Base-by-base conservation (phyloP, 2,797 vertebrate genomes). In the Crocodylus rhombifer region DNA sequence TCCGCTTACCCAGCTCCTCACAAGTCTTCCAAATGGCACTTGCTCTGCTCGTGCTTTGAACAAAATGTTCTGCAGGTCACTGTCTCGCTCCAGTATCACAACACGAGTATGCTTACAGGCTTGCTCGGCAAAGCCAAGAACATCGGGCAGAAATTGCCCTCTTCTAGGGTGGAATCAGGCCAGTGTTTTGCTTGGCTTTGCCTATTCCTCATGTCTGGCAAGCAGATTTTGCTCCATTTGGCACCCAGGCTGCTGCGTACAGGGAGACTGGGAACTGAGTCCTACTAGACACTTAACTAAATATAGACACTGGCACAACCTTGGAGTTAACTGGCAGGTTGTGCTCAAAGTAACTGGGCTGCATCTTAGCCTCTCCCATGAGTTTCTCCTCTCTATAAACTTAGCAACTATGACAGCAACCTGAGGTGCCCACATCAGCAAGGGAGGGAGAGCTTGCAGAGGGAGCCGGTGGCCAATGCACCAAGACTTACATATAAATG, bases 121-220 rank as follows among this genome's bases (percentile, higher is more conserved):
- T 77, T 74, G 30, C 87, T 79, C 67, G 33, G 75, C 67, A 73
- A 5, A 83, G 95, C 93, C 96, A 97, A 97, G 95, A 95, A 60
- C 89, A 91, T 87, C 91, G 83, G 82, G 74, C 28, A 84, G 62
- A 84, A 95, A 80, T 7, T 86, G 90, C 80, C 91, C 92, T 88
- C 84, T 61, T 92, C 58, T 75, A 75, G 86, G 78, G 88, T 63
- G 64, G 60, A 76, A 26, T 17, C 3, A 5, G 78, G 90, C 69
- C 91, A 91, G 36, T 93, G 63, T 95, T 95, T 94, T 78, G 87
- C 77, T 96, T 95, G 96, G 94, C 95, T 91, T 92, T 80, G 78
- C 83, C 81, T 7, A 14, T 71, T 73, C 80, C 74, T 84, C 73
- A 73, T 80, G 86, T 67, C 93, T 95, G 91, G 86, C 79, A 23